These are phyloP conservation scores for Tortrix viridana DNA, from an alignment of 2,888 invertebrate genomes.

Conservation along the genomic window DNA sequence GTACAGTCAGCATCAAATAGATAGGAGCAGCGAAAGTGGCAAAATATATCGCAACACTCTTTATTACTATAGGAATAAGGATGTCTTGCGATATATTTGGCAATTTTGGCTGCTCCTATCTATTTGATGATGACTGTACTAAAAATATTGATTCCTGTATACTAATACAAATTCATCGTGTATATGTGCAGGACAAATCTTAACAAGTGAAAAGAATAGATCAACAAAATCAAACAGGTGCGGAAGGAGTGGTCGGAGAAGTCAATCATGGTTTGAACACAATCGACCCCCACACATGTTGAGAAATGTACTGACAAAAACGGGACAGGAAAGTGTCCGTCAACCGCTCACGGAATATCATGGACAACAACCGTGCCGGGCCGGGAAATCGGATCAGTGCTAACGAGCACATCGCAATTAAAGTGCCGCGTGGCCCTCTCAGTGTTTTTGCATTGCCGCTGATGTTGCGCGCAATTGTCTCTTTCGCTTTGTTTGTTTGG, in stretches of 20 bases:
- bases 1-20: too few relatives aligned
- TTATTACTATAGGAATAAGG: too few relatives aligned
- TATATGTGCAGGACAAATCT: too few relatives aligned
- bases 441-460: constrained; percentile 44
- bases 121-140: too few relatives aligned
- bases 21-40: too few relatives aligned
- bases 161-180: too few relatives aligned
- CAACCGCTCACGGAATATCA: constrained; percentile 29
- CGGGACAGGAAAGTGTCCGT: constrained; percentile 11
- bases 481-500: constrained; percentile 48
- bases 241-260: background rate
- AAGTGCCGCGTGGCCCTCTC: constrained; percentile 45
- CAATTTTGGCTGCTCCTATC: too few relatives aligned
- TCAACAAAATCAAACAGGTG: background rate
- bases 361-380: constrained; percentile 50
- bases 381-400: constrained; percentile 54
- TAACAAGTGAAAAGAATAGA: background rate
- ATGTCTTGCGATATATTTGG: too few relatives aligned
- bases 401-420: constrained; percentile 58
- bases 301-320: background rate
- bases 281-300: background rate
- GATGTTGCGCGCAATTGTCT: constrained; percentile 48
- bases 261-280: background rate
- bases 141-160: too few relatives aligned
- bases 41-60: too few relatives aligned